Base-by-base conservation (phyloP, 2,888 invertebrate genomes). In the Ophioninae sp. region DNA sequence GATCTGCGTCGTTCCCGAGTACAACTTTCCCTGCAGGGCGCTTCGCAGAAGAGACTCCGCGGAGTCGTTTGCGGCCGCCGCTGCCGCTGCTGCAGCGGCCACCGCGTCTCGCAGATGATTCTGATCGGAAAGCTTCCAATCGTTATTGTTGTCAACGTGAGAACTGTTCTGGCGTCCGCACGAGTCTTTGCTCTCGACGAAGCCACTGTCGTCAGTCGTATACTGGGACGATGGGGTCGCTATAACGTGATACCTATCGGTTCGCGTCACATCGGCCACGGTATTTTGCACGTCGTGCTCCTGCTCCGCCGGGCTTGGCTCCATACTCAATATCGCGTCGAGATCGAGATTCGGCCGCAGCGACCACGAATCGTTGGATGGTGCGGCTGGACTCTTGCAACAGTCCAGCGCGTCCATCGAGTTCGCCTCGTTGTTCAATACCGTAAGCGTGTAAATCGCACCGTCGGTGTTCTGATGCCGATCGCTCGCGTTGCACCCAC, bases 371-470 rank as follows among this genome's bases (percentile, higher is more conserved):
- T 95, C 94, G 90, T 96, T 94, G 92, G 94, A 93, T 88, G 94
- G 93, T 91, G 94, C 93, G 92, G 94, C 85, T 90, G 94, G 92
- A 93, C 94, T 92, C 79, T 92, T 92, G 88, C 93, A 92, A 57
- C 92, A 92, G 69, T 92, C 92, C 21, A 93, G 69, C 0, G 89
- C 92, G 83, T 93, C 93, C 92, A 93, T 93, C 6, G 93, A 92
- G 70, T 92, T 93, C 0, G 92, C 90, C 88, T 96, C 95, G 88
- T 96, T 96, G 93, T 97, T 97, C 91, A 97, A 95, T 91, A 97
- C 97, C 90, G 97, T 97, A 86, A 97, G 93, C 80, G 97, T 97
- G 93, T 97, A 97, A 90, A 97, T 97, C 92, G 96, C 93, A 84
- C 94, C 94, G 85, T 94, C 94, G 7, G 94, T 94, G 87, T 94